Conservation (phyloP, 2,113 vertebrate genomes). For the Hippocampus mohnikei region DNA sequence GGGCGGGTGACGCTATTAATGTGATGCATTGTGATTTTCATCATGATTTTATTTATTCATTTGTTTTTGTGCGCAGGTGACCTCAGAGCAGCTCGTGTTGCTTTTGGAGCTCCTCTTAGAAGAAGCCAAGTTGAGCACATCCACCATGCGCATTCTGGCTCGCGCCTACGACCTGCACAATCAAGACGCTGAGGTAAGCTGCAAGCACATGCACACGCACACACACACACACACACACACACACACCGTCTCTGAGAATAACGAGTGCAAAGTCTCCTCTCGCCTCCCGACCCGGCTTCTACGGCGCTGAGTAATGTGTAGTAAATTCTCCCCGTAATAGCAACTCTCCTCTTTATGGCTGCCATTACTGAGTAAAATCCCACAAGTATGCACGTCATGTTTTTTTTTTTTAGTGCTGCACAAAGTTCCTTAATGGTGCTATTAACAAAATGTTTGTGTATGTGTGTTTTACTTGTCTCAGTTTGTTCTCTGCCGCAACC, state of each 20-base stretch:
- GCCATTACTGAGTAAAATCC: slow-evolving; percentile 55
- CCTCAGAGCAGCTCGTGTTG: slow-evolving; percentile 86
- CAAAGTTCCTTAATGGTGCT: slow-evolving; percentile 53
- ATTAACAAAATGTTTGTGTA: slow-evolving; percentile 35
- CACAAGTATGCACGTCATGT: slow-evolving; percentile 55
- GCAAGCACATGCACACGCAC: slow-evolving; percentile 3
- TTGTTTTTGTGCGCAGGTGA: slow-evolving; percentile 75
- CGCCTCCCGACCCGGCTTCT: slow-evolving; percentile 21
- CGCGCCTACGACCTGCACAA: slow-evolving; percentile 74
- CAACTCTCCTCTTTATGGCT: slow-evolving; percentile 48
- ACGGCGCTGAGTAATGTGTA: slow-evolving; percentile 38
- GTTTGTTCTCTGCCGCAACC: slow-evolving; percentile 1
- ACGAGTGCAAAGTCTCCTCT: slow-evolving; percentile 29
- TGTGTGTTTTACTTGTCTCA: not conserved
- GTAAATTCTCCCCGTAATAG: slow-evolving; percentile 56
- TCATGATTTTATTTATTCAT: slow-evolving; percentile 36
- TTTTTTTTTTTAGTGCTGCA: slow-evolving; percentile 38
- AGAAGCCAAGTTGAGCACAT: slow-evolving; percentile 72
- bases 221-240: not conserved
- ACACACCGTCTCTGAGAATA: slow-evolving; percentile 18
- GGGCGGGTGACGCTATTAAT: slow-evolving; percentile 19
- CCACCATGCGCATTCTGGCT: slow-evolving; percentile 72
- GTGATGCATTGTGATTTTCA: not conserved
- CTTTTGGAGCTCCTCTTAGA: slow-evolving; percentile 88
- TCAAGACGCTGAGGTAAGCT: slow-evolving; percentile 88